phyloP scores from a whole-genome alignment of 1,140 invertebrate species.

The Homarus americanus region DNA sequence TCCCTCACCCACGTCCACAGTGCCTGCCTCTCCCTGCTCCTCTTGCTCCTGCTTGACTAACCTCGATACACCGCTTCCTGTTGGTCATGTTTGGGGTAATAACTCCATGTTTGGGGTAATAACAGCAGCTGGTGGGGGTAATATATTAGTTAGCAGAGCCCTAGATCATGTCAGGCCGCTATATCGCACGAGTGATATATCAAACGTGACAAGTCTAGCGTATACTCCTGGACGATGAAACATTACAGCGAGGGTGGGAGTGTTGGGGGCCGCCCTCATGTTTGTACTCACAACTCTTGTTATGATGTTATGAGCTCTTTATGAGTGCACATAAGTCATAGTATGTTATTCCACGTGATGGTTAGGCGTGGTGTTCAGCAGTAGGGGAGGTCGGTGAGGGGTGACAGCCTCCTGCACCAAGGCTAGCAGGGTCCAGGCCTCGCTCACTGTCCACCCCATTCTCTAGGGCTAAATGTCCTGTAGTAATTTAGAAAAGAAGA shows the following conservation, averaged over 20 bases:
- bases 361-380: neutral
- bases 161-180: constrained; percentile 56
- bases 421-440: too few relatives aligned
- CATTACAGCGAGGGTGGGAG: constrained; percentile 1
- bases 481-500: too few relatives aligned
- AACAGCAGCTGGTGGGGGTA: constrained; percentile 54
- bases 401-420: too few relatives aligned
- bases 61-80: neutral
- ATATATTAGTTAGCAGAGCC: constrained; percentile 66
- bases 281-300: constrained; percentile 22
- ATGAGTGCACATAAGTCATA: constrained; percentile 3
- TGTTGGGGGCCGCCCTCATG: neutral
- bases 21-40: neutral
- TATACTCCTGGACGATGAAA: constrained; percentile 60
- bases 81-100: constrained; percentile 51
- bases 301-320: constrained; percentile 21
- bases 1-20: neutral
- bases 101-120: constrained; percentile 31
- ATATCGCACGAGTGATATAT: constrained; percentile 63
- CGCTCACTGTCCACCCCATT: neutral
- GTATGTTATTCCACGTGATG: neutral
- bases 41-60: neutral
- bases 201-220: constrained; percentile 57
- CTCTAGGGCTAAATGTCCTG: too few relatives aligned
- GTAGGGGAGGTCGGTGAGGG: neutral